Evolutionary conservation across 2,888 invertebrate genomes (phyloP).

Genomic region (Kuschelorhynchus macadamiae): DNA sequence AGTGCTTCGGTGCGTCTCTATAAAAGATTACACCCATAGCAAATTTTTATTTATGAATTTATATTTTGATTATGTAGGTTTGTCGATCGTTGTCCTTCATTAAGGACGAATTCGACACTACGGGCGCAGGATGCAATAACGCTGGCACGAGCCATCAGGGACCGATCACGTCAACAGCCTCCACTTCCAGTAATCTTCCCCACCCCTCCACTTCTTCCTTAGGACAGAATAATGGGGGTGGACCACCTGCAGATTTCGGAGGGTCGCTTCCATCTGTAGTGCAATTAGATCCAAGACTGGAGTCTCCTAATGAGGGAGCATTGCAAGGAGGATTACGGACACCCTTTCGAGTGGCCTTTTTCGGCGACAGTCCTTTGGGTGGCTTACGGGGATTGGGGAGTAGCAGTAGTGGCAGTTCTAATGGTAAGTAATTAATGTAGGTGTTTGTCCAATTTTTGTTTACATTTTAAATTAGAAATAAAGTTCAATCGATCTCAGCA

Average conservation of each 20-base stretch:
- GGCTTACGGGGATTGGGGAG: slow-evolving; percentile 30
- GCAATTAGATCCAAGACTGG: slow-evolving; percentile 49
- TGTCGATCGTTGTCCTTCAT: slow-evolving; percentile 65
- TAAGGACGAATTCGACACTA: slow-evolving; percentile 56
- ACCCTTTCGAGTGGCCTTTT: slow-evolving; percentile 37
- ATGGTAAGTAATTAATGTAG: slow-evolving; percentile 9
- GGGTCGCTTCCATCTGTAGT: slow-evolving; percentile 34
- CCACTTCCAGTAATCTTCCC: neutral
- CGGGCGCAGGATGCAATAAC: slow-evolving; percentile 28
- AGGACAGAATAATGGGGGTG: slow-evolving; percentile 16
- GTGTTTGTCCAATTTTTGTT: neutral
- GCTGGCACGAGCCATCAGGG: slow-evolving; percentile 32
- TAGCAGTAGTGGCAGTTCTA: slow-evolving; percentile 21
- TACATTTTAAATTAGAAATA: neutral
- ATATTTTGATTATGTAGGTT: too few relatives aligned
- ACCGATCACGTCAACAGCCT: slow-evolving; percentile 16
- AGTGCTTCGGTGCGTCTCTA: too few relatives aligned
- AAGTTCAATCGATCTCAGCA: too few relatives aligned
- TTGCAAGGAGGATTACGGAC: slow-evolving; percentile 25
- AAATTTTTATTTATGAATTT: too few relatives aligned
- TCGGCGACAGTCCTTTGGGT: slow-evolving; percentile 41
- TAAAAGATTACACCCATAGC: too few relatives aligned
- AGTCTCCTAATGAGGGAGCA: slow-evolving; percentile 32
- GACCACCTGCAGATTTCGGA: slow-evolving; percentile 20
- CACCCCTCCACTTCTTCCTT: slow-evolving; percentile 26